These are phyloP conservation scores for Lytechinus pictus DNA, from an alignment of 35 echinoderm and acorn worm species.

Conservation along the genomic window DNA sequence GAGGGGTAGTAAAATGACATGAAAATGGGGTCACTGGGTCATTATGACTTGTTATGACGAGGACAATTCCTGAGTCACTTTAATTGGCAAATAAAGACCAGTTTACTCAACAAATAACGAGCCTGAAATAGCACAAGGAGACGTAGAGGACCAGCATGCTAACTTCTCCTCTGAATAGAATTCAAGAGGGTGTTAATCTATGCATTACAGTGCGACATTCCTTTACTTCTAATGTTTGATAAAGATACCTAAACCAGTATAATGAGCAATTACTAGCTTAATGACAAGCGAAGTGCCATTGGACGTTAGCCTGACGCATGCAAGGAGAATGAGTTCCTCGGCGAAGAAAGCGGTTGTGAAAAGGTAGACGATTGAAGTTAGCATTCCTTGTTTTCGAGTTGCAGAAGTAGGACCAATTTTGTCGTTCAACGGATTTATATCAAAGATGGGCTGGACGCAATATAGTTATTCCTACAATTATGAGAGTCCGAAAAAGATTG, in stretches of 20 bases:
- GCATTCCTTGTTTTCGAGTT: neutral
- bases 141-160: neutral
- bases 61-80: constrained; percentile 24
- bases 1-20: neutral
- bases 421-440: neutral
- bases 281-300: neutral
- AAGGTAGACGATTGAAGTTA: neutral
- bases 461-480: constrained; percentile 16
- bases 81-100: constrained; percentile 54
- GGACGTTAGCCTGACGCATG: neutral
- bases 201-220: constrained; percentile 31
- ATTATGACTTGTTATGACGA: constrained; percentile 28
- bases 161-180: neutral
- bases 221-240: neutral
- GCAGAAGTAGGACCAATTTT: neutral
- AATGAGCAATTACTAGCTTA: neutral
- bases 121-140: neutral
- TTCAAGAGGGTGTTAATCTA: neutral
- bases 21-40: constrained; percentile 39
- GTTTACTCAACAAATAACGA: constrained; percentile 44
- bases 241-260: neutral
- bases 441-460: constrained; percentile 30
- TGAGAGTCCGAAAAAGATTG: constrained; percentile 2
- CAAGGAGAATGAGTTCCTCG: neutral
- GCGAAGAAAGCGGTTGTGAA: neutral